Conservation (phyloP, 53 echinoderm and acorn worm genomes). For the Zoroaster sp. region DNA sequence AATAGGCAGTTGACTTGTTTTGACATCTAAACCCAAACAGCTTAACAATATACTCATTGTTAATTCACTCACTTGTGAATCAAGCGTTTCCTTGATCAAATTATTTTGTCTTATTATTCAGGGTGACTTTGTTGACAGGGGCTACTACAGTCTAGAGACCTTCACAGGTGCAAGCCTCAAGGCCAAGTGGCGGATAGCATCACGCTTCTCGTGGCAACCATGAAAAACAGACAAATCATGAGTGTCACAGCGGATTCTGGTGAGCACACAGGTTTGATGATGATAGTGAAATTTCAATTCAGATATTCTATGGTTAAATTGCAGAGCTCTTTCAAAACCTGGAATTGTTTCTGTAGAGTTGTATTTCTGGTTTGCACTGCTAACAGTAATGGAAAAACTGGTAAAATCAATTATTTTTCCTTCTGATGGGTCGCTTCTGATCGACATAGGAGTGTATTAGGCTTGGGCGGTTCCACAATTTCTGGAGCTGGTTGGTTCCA, state of each 20-base stretch:
- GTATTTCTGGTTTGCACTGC: background rate
- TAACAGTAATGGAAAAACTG: too few relatives aligned
- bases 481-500: background rate
- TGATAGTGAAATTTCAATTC: background rate
- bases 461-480: background rate
- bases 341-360: too few relatives aligned
- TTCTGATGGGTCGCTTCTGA: too few relatives aligned
- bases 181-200: slow-evolving; percentile 95
- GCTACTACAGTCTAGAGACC: slow-evolving; percentile 97
- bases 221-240: slow-evolving; percentile 95
- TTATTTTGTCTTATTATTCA: too few relatives aligned
- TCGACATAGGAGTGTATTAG: background rate
- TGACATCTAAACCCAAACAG: too few relatives aligned
- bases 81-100: too few relatives aligned
- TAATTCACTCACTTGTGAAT: too few relatives aligned
- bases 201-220: slow-evolving; percentile 96
- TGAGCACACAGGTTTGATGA: slow-evolving; percentile 24
- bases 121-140: slow-evolving; percentile 99
- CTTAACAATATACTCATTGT: too few relatives aligned
- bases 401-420: too few relatives aligned
- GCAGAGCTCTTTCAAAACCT: background rate
- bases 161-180: slow-evolving; percentile 96
- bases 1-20: too few relatives aligned
- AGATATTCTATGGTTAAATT: background rate
- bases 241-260: slow-evolving; percentile 99